Percentiles rank a stretch among this genome's conserved stretches.
These are phyloP conservation scores for Uropsilus gracilis DNA, from an alignment of 2,113 vertebrate species.

Conservation along the genomic window DNA sequence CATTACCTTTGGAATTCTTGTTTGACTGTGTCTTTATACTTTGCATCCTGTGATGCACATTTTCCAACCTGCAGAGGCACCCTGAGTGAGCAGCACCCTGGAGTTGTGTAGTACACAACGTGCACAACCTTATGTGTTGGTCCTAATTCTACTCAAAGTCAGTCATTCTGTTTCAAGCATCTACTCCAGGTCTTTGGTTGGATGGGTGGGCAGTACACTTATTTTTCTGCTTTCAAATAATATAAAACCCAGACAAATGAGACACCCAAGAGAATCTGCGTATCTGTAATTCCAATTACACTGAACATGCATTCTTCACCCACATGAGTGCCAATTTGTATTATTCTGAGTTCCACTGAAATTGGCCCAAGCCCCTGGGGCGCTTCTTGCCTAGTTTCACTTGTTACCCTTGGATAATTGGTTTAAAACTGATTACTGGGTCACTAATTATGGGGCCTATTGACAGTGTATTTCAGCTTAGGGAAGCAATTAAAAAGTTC, in stretches of 20 bases:
- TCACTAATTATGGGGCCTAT: slow-evolving; percentile 85
- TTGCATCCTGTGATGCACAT: not conserved
- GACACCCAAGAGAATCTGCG: slow-evolving; percentile 47
- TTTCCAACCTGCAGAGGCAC: not conserved
- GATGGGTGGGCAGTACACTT: not conserved
- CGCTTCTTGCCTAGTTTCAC: slow-evolving; percentile 49
- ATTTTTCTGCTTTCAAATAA: slow-evolving; percentile 10
- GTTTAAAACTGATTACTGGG: slow-evolving; percentile 86
- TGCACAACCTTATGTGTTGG: not conserved
- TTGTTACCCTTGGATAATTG: slow-evolving; percentile 82
- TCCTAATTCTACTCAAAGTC: not conserved
- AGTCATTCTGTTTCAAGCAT: not conserved
- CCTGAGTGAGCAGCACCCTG: not conserved
- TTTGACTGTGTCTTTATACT: not conserved
- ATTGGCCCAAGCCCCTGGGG: slow-evolving; percentile 55
- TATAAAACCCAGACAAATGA: slow-evolving; percentile 16
- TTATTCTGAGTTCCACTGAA: slow-evolving; percentile 69
- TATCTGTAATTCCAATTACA: slow-evolving; percentile 60
- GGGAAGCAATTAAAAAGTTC: slow-evolving; percentile 89
- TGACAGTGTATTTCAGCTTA: slow-evolving; percentile 84
- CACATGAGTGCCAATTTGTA: slow-evolving; percentile 52
- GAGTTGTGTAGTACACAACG: not conserved
- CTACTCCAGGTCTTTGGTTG: not conserved
- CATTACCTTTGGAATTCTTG: not conserved
- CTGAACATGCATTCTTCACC: slow-evolving; percentile 40